Conservation (phyloP, 2,797 vertebrate species). For the Spheniscus humboldti region DNA sequence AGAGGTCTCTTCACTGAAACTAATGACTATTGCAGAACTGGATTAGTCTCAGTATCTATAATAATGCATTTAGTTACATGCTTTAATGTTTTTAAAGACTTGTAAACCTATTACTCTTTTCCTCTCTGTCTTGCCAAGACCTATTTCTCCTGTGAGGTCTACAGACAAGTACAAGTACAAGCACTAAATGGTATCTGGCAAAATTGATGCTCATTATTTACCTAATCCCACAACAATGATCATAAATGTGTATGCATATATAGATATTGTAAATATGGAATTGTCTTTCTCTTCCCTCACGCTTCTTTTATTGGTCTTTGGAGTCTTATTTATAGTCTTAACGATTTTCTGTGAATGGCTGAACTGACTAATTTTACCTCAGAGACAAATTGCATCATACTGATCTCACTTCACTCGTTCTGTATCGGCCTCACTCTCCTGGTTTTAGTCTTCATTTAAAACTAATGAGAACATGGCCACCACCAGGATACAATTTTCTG, state of each 20-base stretch:
- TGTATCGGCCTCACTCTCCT: background rate
- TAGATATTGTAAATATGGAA: background rate
- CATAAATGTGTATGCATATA: background rate
- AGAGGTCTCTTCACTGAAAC: background rate
- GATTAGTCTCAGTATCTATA: background rate
- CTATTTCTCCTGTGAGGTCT: background rate
- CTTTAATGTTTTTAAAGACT: background rate
- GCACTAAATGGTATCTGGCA: background rate
- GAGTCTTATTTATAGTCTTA: slow-evolving; percentile 25
- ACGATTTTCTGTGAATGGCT: background rate
- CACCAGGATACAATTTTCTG: background rate
- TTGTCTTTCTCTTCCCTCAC: background rate
- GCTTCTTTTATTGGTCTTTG: slow-evolving; percentile 38
- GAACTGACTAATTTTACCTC: background rate
- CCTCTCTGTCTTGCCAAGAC: background rate
- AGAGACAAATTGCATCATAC: background rate
- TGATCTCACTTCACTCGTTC: background rate
- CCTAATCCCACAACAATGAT: background rate
- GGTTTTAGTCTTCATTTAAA: slow-evolving; percentile 13
- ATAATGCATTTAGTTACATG: background rate
- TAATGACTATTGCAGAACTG: background rate
- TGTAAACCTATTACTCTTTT: background rate
- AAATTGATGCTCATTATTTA: slow-evolving; percentile 1
- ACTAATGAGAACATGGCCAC: background rate
- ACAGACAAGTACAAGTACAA: background rate